phyloP scores from a whole-genome alignment of 53 echinoderm and acorn worm species.

The Holothuria leucospilota region DNA sequence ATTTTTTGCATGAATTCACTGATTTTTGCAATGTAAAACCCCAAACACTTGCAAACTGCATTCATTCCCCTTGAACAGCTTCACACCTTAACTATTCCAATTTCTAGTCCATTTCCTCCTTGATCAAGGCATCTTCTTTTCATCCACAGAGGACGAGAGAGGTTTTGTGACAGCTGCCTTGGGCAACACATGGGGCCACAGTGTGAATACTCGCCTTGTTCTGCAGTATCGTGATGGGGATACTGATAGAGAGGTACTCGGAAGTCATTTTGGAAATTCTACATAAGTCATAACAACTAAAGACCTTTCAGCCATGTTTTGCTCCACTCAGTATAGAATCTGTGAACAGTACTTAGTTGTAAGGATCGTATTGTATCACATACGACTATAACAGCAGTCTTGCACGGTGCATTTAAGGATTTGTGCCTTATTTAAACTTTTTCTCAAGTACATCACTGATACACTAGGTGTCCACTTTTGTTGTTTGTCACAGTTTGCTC shows the following conservation, averaged over 20 bases:
- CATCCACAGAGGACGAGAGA: slow-evolving; percentile 40
- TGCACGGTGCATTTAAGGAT: no score
- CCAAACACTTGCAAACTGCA: background rate
- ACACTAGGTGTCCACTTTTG: no score
- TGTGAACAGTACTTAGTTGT: no score
- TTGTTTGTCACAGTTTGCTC: no score
- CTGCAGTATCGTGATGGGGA: slow-evolving; percentile 77
- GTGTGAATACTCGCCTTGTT: slow-evolving; percentile 88
- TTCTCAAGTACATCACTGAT: no score
- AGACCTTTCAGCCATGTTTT: no score
- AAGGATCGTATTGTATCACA: no score
- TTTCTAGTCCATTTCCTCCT: slow-evolving; percentile 29
- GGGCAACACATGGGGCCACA: slow-evolving; percentile 99
- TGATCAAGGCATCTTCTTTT: slow-evolving; percentile 25
- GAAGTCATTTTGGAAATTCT: background rate
- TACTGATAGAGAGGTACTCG: slow-evolving; percentile 76
- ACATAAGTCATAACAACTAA: background rate
- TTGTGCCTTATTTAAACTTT: no score
- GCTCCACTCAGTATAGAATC: no score
- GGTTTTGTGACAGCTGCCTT: slow-evolving; percentile 89
- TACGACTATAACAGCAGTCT: no score
- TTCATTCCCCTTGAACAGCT: slow-evolving; percentile 28
- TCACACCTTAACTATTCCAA: slow-evolving; percentile 47
- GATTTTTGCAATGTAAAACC: slow-evolving; percentile 28
- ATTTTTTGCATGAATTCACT: slow-evolving; percentile 31